Percentiles rank a stretch among this genome's conserved stretches.
phyloP scores from a whole-genome alignment of 2,888 invertebrate species.

The Idaea biselata region DNA sequence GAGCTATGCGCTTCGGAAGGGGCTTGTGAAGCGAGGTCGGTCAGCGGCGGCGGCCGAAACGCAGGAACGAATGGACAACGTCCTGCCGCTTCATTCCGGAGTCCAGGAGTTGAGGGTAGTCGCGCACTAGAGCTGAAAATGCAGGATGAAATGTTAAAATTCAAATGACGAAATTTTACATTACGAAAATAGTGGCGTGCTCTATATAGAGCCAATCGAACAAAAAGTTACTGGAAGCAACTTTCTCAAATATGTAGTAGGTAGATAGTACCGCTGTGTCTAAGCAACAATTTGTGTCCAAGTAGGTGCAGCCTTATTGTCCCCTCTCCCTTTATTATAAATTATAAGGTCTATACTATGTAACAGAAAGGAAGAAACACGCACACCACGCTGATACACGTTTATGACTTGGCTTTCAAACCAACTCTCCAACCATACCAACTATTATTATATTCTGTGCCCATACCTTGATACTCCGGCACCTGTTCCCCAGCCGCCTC shows the following conservation, averaged over 20 bases:
- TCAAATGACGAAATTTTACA: background rate
- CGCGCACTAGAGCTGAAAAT: constrained; percentile 64
- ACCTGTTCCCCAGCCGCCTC: constrained; percentile 82
- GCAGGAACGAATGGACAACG: constrained; percentile 93
- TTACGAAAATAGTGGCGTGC: background rate
- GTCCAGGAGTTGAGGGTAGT: constrained; percentile 79
- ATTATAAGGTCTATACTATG: too few relatives aligned
- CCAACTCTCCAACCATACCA: too few relatives aligned
- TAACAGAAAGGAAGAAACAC: too few relatives aligned
- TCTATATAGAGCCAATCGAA: too few relatives aligned
- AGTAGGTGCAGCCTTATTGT: too few relatives aligned
- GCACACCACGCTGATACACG: too few relatives aligned
- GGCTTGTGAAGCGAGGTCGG: constrained; percentile 36
- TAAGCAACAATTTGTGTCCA: too few relatives aligned
- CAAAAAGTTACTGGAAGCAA: too few relatives aligned
- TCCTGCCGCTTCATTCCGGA: constrained; percentile 91
- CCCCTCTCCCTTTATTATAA: too few relatives aligned
- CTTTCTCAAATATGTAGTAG: too few relatives aligned
- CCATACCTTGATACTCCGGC: constrained; percentile 71
- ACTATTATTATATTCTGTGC: background rate
- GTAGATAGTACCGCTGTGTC: too few relatives aligned
- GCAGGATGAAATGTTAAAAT: background rate
- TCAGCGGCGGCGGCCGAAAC: constrained; percentile 91
- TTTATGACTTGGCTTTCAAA: background rate
- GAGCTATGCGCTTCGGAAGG: constrained; percentile 23